Percentiles rank a stretch among this genome's conserved stretches.
Evolutionary conservation across 2,113 vertebrate genomes (phyloP).

Genomic region (Calyptomena viridis): DNA sequence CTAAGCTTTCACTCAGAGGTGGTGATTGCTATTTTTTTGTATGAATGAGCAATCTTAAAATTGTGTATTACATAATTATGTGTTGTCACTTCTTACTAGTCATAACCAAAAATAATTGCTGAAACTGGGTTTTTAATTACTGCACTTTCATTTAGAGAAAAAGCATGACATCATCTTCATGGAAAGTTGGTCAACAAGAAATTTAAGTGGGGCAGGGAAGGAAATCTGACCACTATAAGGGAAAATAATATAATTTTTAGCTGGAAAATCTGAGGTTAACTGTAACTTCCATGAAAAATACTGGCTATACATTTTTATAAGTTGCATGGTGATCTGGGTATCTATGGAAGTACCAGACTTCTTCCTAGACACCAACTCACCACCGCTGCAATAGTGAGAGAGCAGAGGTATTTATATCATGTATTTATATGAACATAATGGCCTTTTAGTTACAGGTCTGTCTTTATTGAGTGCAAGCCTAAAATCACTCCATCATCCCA

Average conservation of each 20-base stretch:
- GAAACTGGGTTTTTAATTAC: neutral
- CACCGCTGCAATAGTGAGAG: neutral
- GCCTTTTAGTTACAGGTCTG: neutral
- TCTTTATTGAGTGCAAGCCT: neutral
- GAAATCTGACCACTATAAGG: neutral
- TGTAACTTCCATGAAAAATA: neutral
- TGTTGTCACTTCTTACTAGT: neutral
- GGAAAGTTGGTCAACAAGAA: neutral
- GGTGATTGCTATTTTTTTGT: neutral
- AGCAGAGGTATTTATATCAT: neutral
- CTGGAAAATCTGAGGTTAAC: neutral
- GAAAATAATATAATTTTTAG: neutral
- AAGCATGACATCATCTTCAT: neutral
- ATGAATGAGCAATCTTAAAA: neutral
- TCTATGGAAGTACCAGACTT: neutral
- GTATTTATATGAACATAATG: neutral
- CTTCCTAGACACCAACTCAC: neutral
- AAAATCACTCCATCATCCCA: neutral
- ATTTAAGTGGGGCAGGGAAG: neutral
- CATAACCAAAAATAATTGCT: neutral
- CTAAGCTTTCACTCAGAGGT: neutral
- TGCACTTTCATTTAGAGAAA: neutral
- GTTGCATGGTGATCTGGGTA: neutral
- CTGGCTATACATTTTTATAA: neutral
- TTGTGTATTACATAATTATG: neutral